Evolutionary conservation across 2,797 vertebrate species (phyloP).

Genomic region (Pelodytes ibericus): DNA sequence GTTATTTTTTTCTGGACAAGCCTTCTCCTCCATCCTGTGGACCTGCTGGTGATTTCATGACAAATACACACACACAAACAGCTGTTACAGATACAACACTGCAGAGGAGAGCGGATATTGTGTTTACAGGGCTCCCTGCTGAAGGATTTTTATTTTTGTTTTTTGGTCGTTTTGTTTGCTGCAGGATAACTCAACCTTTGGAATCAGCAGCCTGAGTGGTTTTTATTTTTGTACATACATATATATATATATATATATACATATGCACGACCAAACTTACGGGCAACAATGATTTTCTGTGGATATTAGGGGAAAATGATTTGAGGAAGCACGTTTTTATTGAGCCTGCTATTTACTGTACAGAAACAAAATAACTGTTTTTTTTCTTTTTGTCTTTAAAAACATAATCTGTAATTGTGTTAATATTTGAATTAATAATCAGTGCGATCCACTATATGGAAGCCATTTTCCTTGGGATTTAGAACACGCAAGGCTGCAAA

Average conservation of each 20-base stretch:
- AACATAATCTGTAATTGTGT: neutral
- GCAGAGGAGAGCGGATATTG: constrained; percentile 28
- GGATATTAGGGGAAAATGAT: constrained; percentile 7
- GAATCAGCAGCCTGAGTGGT: neutral
- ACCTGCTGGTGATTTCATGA: constrained; percentile 9
- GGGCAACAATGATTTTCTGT: constrained; percentile 23
- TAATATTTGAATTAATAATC: neutral
- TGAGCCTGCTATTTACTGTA: neutral
- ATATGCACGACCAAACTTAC: neutral
- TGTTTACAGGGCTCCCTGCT: neutral
- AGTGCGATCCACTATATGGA: constrained; percentile 19
- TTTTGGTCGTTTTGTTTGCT: neutral
- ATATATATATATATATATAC: too few relatives aligned
- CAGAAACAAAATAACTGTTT: neutral
- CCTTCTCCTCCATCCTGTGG: neutral
- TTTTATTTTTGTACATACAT: neutral
- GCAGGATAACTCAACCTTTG: neutral
- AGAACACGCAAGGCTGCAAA: constrained; percentile 9
- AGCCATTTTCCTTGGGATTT: constrained; percentile 4
- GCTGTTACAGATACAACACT: constrained; percentile 32
- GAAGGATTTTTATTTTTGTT: neutral
- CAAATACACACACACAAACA: neutral
- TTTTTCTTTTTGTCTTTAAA: neutral
- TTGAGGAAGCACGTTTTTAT: constrained; percentile 26
- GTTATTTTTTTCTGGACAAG: neutral